A percentile compares a stretch with the other conserved stretches of the same genome.
Evolutionary conservation across 2,888 invertebrate species (phyloP).

Genomic region (Drosophila atroscutellata): DNA sequence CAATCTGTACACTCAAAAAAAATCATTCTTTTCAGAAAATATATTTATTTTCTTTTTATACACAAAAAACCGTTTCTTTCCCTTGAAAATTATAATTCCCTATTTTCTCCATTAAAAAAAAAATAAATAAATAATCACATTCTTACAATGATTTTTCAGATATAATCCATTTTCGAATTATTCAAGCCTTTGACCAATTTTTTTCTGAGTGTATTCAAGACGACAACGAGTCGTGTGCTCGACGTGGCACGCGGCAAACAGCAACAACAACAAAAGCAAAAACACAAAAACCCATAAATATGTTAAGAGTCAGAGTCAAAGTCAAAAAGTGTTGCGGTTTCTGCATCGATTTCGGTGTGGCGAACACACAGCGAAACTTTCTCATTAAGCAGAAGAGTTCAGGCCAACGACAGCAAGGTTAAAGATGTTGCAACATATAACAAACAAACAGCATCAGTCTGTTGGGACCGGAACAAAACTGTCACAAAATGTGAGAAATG

Average conservation of each 20-base stretch:
- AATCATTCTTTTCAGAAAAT: too few relatives aligned
- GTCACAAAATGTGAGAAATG: conserved; percentile 10
- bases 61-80: background rate
- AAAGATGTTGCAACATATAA: conserved; percentile 28
- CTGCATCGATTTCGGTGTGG: conserved; percentile 45
- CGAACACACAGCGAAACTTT: conserved; percentile 56
- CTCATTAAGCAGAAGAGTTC: conserved; percentile 74
- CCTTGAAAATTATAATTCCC: fast-evolving
- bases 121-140: background rate
- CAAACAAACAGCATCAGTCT: conserved; percentile 15
- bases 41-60: background rate
- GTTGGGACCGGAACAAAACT: conserved; percentile 29
- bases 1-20: conserved; percentile 1
- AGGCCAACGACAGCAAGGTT: conserved; percentile 58
- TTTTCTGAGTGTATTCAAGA: conserved; percentile 13
- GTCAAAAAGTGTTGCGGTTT: conserved; percentile 69
- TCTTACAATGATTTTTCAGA: background rate
- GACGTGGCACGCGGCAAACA: conserved; percentile 72
- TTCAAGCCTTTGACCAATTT: background rate
- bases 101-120: background rate
- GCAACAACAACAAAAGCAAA: conserved; percentile 24
- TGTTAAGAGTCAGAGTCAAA: conserved; percentile 79
- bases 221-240: conserved; percentile 52
- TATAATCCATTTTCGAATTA: background rate
- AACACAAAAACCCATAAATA: conserved; percentile 78